phyloP scores from a whole-genome alignment of 1,140 invertebrate species.

The Sarcophaga bullata region DNA sequence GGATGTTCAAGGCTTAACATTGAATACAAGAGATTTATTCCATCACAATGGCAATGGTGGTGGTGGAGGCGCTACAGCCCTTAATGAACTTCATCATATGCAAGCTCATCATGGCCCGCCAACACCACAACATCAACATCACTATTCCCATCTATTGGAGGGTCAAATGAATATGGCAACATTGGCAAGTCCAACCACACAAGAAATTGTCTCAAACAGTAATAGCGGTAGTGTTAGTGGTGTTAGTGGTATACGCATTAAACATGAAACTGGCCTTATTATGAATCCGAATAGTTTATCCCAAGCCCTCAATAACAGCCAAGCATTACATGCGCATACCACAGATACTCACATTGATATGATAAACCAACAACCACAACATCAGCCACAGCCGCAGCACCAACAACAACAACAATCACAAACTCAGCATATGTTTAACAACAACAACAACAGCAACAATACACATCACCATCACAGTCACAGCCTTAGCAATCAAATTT shows the following conservation, averaged over 20 bases:
- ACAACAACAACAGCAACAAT: conserved; percentile 44
- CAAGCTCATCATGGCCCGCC: conserved; percentile 18
- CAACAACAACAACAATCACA: conserved; percentile 42
- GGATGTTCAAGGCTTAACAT: conserved; percentile 51
- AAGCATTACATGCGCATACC: not conserved
- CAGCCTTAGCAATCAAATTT: conserved; percentile 40
- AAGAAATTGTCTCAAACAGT: not conserved
- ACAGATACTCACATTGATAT: conserved; percentile 36
- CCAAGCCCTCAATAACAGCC: conserved; percentile 33
- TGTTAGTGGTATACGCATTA: conserved; percentile 49
- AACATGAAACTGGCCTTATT: conserved; percentile 56
- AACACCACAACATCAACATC: conserved; percentile 32
- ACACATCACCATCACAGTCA: conserved; percentile 28
- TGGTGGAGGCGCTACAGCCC: conserved; percentile 46
- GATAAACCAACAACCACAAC: not conserved
- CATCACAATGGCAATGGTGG: conserved; percentile 42
- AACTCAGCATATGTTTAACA: conserved; percentile 44
- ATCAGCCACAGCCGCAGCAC: not conserved
- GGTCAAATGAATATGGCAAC: conserved; percentile 25
- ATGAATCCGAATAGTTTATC: conserved; percentile 54
- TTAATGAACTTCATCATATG: conserved; percentile 46
- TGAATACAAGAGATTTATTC: conserved; percentile 42
- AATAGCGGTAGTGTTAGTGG: too few species aligned
- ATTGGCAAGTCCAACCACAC: conserved; percentile 33
- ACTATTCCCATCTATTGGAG: not conserved